Percentiles rank a stretch among this genome's conserved stretches.
phyloP scores from a whole-genome alignment of 2,797 vertebrate genomes.

The Enteromius radiatus region DNA sequence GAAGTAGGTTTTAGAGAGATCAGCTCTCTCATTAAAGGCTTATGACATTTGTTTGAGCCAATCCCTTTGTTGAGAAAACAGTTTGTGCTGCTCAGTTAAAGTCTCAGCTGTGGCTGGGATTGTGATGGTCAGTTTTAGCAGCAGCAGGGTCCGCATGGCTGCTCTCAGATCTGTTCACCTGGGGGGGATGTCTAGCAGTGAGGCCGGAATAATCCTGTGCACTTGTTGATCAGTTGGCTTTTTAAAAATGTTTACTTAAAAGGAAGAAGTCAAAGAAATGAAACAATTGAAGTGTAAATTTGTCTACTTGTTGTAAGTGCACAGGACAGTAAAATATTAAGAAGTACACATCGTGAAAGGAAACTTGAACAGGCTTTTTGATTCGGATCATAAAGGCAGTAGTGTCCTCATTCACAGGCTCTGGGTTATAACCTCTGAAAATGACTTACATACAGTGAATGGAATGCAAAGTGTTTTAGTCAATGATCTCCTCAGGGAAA shows the following conservation, averaged over 20 bases:
- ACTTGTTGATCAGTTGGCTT: slow-evolving; percentile 77
- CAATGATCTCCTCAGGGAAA: slow-evolving; percentile 69
- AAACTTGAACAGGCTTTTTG: slow-evolving; percentile 57
- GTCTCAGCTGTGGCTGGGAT: slow-evolving; percentile 88
- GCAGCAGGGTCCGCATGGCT: slow-evolving; percentile 81
- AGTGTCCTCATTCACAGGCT: slow-evolving; percentile 35
- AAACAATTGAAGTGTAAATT: neutral
- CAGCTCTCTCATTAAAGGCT: slow-evolving; percentile 95
- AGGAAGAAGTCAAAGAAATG: neutral
- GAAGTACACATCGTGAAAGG: slow-evolving; percentile 64
- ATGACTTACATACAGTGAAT: slow-evolving; percentile 58
- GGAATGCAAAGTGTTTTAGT: slow-evolving; percentile 66
- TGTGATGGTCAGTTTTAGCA: slow-evolving; percentile 84
- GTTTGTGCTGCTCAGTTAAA: slow-evolving; percentile 91
- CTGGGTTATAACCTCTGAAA: slow-evolving; percentile 54
- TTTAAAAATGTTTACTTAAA: slow-evolving; percentile 67
- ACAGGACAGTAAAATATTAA: slow-evolving; percentile 29
- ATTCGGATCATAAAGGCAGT: slow-evolving; percentile 27
- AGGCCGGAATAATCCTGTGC: slow-evolving; percentile 74
- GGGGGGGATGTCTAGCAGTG: slow-evolving; percentile 73
- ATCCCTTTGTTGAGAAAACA: slow-evolving; percentile 90
- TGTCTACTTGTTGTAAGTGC: neutral
- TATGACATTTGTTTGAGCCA: slow-evolving; percentile 92
- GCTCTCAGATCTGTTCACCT: slow-evolving; percentile 71
- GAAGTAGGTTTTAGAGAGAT: slow-evolving; percentile 87